Base-by-base conservation (phyloP, 2,113 vertebrate species). In the Bostrychus sinensis region DNA sequence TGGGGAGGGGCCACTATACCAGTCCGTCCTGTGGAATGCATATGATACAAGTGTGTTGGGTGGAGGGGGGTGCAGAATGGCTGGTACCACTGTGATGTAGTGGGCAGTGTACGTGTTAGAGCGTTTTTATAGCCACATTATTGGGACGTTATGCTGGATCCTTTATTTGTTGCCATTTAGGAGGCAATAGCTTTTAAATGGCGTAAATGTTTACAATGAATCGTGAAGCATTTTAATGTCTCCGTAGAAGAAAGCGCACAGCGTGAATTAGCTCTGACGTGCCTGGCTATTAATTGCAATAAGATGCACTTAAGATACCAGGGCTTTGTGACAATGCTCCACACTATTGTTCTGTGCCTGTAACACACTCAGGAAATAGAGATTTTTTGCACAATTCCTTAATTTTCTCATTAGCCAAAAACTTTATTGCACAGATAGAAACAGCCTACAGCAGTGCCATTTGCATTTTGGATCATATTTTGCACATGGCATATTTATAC, bases 21-120 rank as follows among this genome's bases (percentile, higher is more conserved):
- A 65, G 66, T 67, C 50, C 62, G 74, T 85, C 82, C 72, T 75
- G 72, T 64, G 26, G 50, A 65, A 80, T 80, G 67, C 72, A 59
- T 65, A 86, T 72, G 43, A 83, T 59, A 45, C 25, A 55, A 67
- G 34, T 41, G 36, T 19, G 53, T 61, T 20, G 64, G 56, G 55
- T n/a, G 46, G 66, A 36, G 58, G 37, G 50, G 28, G 51, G 50
- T 23, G 56, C 61, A 14, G 45, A 48, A 46, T 68, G 58, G 45
- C 64, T 75, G 66, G 55, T 56, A 59, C 9, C 41, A 59, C 32
- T 54, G 64, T 77, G 51, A 64, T 72, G n/a, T 59, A 57, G 62
- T 50, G 62, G 51, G 36, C 58, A 57, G 42, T 30, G 56, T 66
- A 54, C 38, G n/a, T 23, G 16, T 43, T 23, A 14, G 7, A 23